A percentile compares a stretch with the other conserved stretches of the same genome.
Conservation (phyloP, 1,140 invertebrate species). For the Drosophila subobscura region DNA sequence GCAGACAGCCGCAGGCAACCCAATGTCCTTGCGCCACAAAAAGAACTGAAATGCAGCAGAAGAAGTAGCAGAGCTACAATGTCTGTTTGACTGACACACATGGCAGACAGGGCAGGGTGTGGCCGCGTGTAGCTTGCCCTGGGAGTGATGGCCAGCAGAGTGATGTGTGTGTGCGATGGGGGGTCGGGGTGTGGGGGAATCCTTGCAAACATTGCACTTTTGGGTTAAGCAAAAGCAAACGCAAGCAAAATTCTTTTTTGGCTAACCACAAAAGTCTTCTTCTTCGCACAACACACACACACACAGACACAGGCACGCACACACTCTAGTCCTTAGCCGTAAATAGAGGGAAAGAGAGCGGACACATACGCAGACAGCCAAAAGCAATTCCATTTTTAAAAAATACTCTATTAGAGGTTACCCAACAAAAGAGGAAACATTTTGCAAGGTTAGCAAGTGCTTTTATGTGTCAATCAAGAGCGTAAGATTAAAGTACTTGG, state of each 20-base stretch:
- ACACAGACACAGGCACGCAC: slow-evolving; percentile 1
- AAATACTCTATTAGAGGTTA: no score
- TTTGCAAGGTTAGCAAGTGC: no score
- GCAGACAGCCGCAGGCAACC: slow-evolving; percentile 39
- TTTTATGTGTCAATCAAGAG: no score
- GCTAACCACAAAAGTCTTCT: slow-evolving; percentile 39
- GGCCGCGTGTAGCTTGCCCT: no score
- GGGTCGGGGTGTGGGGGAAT: slow-evolving; percentile 4
- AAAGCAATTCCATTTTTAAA: slow-evolving; percentile 64
- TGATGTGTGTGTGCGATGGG: not conserved
- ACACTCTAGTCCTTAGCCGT: no score
- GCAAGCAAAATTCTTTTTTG: slow-evolving; percentile 41
- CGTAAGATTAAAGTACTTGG: no score
- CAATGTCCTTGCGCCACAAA: slow-evolving; percentile 44
- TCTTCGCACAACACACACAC: slow-evolving; percentile 28
- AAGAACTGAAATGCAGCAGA: slow-evolving; percentile 32
- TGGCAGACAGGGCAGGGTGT: not conserved
- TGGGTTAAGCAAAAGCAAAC: slow-evolving; percentile 53
- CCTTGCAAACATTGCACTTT: slow-evolving; percentile 59
- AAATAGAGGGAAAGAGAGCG: no score
- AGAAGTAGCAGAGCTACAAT: slow-evolving; percentile 33
- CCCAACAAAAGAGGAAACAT: no score
- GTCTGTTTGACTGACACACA: slow-evolving; percentile 46
- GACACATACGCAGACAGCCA: slow-evolving; percentile 20
- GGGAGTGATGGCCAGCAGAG: not conserved